These are phyloP conservation scores for Ptychoptera albimana DNA, from an alignment of 2,888 invertebrate genomes.

Conservation along the genomic window DNA sequence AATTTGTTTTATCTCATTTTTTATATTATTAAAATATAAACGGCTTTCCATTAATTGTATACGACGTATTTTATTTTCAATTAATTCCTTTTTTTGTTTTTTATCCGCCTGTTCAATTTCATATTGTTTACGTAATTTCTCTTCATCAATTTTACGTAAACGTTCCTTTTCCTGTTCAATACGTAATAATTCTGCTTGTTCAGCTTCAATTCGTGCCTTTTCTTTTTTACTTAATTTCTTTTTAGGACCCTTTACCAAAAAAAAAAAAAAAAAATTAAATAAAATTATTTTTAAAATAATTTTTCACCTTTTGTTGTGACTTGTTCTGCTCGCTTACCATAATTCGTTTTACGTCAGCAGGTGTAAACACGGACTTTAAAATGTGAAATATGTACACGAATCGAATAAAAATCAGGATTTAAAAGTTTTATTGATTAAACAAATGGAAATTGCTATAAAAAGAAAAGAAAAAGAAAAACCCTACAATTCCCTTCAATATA, in stretches of 20 bases:
- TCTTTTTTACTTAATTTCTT: slow-evolving; percentile 33
- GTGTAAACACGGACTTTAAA: too few relatives aligned
- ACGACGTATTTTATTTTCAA: slow-evolving; percentile 25
- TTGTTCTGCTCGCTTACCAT: too few relatives aligned
- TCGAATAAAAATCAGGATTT: too few relatives aligned
- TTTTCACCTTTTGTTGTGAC: too few relatives aligned
- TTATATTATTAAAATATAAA: slow-evolving; percentile 21
- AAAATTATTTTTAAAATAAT: too few relatives aligned
- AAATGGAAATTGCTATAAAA: too few relatives aligned
- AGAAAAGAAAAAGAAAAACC: too few relatives aligned
- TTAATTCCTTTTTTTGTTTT: slow-evolving; percentile 25
- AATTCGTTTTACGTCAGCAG: too few relatives aligned
- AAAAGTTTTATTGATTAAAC: too few relatives aligned
- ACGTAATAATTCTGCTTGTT: slow-evolving; percentile 28
- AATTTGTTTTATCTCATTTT: slow-evolving; percentile 20
- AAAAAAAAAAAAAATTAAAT: too few relatives aligned
- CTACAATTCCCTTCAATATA: too few relatives aligned
- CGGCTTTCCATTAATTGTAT: slow-evolving; percentile 25
- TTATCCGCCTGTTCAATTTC: slow-evolving; percentile 28
- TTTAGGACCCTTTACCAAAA: slow-evolving; percentile 21
- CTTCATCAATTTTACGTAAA: slow-evolving; percentile 26
- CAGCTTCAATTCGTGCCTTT: slow-evolving; percentile 28
- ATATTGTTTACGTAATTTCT: slow-evolving; percentile 24
- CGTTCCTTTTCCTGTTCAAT: slow-evolving; percentile 30
- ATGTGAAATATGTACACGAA: too few relatives aligned